A percentile compares a stretch with the other conserved stretches of the same genome.
These are phyloP conservation scores for Plagiodera versicolora DNA, from an alignment of 2,888 invertebrate genomes.

Conservation along the genomic window DNA sequence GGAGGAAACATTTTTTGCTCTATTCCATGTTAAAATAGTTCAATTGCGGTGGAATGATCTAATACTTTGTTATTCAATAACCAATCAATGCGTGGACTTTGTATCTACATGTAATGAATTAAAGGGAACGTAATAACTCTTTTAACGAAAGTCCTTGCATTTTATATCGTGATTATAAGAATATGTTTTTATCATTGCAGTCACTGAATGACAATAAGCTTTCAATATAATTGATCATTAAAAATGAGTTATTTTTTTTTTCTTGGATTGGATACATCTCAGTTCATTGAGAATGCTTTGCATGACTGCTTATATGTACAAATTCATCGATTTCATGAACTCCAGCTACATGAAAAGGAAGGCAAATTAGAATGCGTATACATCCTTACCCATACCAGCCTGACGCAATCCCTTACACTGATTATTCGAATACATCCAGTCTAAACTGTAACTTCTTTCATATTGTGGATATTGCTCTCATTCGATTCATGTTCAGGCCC, in stretches of 20 bases:
- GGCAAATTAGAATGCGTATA: too few relatives aligned
- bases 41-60: background rate
- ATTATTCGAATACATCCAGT: too few relatives aligned
- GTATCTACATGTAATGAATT: conserved; percentile 22
- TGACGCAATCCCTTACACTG: too few relatives aligned
- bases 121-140: conserved; percentile 14
- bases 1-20: too few relatives aligned
- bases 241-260: background rate
- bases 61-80: conserved; percentile 8
- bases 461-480: too few relatives aligned
- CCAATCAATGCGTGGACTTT: conserved; percentile 26
- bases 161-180: conserved; percentile 19
- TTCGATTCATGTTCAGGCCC: too few relatives aligned
- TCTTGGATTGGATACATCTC: background rate
- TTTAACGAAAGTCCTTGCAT: conserved; percentile 16
- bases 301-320: background rate
- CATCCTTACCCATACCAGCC: too few relatives aligned
- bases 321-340: too few relatives aligned
- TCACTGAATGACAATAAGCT: conserved; percentile 25
- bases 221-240: conserved; percentile 3
- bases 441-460: too few relatives aligned
- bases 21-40: background rate
- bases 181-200: conserved; percentile 21
- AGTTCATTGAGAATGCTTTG: background rate
- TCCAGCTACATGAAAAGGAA: too few relatives aligned